These are phyloP conservation scores for Baronia brevicornis DNA, from an alignment of 2,888 invertebrate species.

Conservation along the genomic window DNA sequence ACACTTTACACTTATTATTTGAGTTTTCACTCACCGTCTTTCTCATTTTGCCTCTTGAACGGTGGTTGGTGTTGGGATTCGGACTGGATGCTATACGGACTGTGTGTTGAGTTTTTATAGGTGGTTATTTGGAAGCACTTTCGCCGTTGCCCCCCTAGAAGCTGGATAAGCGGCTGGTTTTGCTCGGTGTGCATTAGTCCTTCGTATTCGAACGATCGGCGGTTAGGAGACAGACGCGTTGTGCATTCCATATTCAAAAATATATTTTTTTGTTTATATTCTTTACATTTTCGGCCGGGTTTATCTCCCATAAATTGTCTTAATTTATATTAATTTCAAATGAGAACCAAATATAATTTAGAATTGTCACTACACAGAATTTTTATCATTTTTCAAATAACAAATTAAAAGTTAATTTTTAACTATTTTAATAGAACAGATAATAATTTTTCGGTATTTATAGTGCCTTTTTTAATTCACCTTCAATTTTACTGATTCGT, in stretches of 20 bases:
- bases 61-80: slow-evolving; percentile 66
- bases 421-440: too few relatives aligned
- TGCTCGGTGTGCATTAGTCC: slow-evolving; percentile 44
- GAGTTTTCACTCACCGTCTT: slow-evolving; percentile 60
- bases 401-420: too few relatives aligned
- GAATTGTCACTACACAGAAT: too few relatives aligned
- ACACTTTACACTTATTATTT: slow-evolving; percentile 21
- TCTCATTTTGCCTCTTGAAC: slow-evolving; percentile 69
- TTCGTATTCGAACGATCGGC: slow-evolving; percentile 53
- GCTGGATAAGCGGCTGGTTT: slow-evolving; percentile 33
- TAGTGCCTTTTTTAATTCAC: too few relatives aligned
- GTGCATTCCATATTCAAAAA: slow-evolving; percentile 33
- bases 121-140: slow-evolving; percentile 70
- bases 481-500: too few relatives aligned
- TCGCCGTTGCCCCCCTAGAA: slow-evolving; percentile 64
- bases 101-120: slow-evolving; percentile 69
- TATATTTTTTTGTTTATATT: slow-evolving; percentile 18
- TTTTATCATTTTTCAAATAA: too few relatives aligned
- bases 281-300: slow-evolving; percentile 13
- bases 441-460: too few relatives aligned
- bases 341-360: too few relatives aligned
- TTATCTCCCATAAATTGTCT: too few relatives aligned
- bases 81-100: slow-evolving; percentile 61
- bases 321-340: too few relatives aligned
- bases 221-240: slow-evolving; percentile 51